Evolutionary conservation across 2,888 invertebrate species (phyloP).

Genomic region (Ctena decussata): DNA sequence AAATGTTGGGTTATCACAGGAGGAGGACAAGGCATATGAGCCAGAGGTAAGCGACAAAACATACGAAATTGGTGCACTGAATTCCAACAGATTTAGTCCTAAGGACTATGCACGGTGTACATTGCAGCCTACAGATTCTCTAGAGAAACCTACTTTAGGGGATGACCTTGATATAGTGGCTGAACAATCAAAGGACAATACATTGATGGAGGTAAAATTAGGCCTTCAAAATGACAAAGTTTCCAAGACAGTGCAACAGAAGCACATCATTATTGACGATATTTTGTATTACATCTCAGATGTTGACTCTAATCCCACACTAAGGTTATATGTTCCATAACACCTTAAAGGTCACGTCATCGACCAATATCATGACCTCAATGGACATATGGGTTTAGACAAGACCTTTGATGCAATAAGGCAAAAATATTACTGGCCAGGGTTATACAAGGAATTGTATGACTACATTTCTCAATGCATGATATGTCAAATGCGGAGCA

Average conservation of each 20-base stretch:
- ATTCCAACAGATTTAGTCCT: too few relatives aligned
- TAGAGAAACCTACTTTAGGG: neutral
- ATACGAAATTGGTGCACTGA: too few relatives aligned
- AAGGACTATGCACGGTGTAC: neutral
- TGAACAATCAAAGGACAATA: neutral
- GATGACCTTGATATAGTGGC: neutral
- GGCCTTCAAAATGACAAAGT: conserved; percentile 25
- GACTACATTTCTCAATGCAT: neutral
- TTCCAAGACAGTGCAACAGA: too few relatives aligned
- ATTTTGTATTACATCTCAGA: neutral
- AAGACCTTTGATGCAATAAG: neutral
- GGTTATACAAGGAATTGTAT: neutral
- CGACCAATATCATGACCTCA: neutral
- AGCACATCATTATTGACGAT: too few relatives aligned
- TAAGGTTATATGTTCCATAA: neutral
- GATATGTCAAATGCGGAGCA: too few relatives aligned
- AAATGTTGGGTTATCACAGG: neutral
- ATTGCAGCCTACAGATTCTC: neutral
- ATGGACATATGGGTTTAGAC: neutral
- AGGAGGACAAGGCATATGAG: neutral
- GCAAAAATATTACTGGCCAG: too few relatives aligned
- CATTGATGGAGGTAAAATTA: conserved; percentile 7
- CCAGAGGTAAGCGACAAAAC: conserved; percentile 23
- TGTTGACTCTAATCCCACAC: neutral
- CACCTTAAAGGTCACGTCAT: neutral